These are phyloP conservation scores for Falco cherrug DNA, from an alignment of 2,797 vertebrate species.

Conservation along the genomic window DNA sequence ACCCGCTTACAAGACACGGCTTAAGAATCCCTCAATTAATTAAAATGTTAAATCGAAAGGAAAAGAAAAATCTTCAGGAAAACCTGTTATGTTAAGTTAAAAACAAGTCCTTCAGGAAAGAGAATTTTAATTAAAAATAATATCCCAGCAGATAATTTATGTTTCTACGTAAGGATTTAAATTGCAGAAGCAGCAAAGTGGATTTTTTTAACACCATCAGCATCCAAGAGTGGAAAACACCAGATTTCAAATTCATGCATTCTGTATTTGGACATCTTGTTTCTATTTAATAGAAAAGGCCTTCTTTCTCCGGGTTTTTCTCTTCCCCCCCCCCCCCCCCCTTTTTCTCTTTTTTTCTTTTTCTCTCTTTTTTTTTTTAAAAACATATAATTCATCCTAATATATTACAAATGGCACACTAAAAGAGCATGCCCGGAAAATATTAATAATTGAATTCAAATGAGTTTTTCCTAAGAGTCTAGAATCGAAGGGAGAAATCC, in stretches of 20 bases:
- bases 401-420: conserved; percentile 55
- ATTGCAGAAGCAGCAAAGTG: conserved; percentile 55
- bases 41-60: neutral
- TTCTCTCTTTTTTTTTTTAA: neutral
- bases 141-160: conserved; percentile 47
- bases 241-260: conserved; percentile 62
- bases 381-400: conserved; percentile 65
- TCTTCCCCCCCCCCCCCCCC: fast-evolving
- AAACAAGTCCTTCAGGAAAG: conserved; percentile 49
- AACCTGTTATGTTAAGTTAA: neutral
- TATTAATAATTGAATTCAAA: conserved; percentile 68
- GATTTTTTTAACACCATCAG: neutral
- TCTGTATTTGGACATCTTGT: conserved; percentile 72
- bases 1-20: neutral
- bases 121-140: conserved; percentile 68
- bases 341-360: too few species aligned
- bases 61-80: conserved; percentile 36
- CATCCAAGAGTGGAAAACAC: conserved; percentile 47
- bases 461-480: conserved; percentile 41
- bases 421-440: conserved; percentile 57
- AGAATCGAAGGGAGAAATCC: conserved; percentile 19
- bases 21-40: conserved; percentile 32
- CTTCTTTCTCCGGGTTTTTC: neutral
- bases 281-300: conserved; percentile 68
- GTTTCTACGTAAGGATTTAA: neutral